These are phyloP conservation scores for Gymnocypris eckloni DNA, from an alignment of 2,797 vertebrate genomes.

Conservation along the genomic window DNA sequence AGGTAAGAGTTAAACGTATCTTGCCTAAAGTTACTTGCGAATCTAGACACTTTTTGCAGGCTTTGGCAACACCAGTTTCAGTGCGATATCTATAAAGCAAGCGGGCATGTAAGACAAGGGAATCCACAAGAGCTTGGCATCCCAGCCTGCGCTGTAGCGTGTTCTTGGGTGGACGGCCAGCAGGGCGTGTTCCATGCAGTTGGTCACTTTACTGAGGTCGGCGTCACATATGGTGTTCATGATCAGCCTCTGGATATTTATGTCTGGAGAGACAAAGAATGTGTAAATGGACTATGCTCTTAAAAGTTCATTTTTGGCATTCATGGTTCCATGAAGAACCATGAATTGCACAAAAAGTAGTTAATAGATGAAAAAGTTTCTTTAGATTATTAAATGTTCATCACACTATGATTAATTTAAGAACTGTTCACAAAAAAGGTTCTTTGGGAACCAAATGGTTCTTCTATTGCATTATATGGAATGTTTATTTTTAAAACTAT, in stretches of 20 bases:
- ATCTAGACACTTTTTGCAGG: slow-evolving; percentile 81
- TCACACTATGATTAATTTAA: not conserved
- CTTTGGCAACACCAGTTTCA: slow-evolving; percentile 85
- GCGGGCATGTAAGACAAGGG: slow-evolving; percentile 92
- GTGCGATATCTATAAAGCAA: slow-evolving; percentile 82
- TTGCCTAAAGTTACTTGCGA: not conserved
- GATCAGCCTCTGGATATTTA: slow-evolving; percentile 83
- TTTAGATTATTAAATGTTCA: not conserved
- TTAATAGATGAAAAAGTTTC: not conserved
- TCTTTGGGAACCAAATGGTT: not conserved
- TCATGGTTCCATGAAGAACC: not conserved
- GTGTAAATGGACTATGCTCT: not conserved
- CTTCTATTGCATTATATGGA: not conserved
- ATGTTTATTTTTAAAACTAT: not conserved
- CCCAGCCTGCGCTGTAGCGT: slow-evolving; percentile 94
- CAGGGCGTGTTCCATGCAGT: slow-evolving; percentile 91
- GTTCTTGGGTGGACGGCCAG: slow-evolving; percentile 83
- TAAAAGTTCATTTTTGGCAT: not conserved
- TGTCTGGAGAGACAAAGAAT: slow-evolving; percentile 72
- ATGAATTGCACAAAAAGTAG: not conserved
- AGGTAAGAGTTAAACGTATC: not conserved
- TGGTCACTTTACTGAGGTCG: slow-evolving; percentile 89
- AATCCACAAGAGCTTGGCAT: slow-evolving; percentile 93
- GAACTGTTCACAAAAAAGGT: not conserved
- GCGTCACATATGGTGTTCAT: slow-evolving; percentile 87